These are phyloP conservation scores for Holotrichia oblita DNA, from an alignment of 1,140 invertebrate genomes.

Conservation along the genomic window DNA sequence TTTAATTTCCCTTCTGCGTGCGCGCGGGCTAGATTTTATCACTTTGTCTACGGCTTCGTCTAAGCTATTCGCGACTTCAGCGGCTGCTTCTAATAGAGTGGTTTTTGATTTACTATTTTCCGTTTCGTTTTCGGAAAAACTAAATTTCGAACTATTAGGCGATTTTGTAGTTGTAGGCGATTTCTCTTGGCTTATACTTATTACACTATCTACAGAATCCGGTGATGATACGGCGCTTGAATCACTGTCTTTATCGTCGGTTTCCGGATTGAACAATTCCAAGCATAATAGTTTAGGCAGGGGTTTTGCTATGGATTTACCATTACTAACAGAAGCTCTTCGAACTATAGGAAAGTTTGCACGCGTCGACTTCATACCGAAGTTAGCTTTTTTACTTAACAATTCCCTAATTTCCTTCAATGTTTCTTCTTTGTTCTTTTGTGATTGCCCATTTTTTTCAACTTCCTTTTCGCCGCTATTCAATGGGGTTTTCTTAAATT, in stretches of 20 bases:
- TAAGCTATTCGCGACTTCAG: slow-evolving; percentile 71
- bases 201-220: slow-evolving; percentile 85
- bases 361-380: slow-evolving; percentile 63
- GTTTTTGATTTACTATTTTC: not conserved
- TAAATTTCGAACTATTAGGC: slow-evolving; percentile 47
- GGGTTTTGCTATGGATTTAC: slow-evolving; percentile 64
- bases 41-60: slow-evolving; percentile 74
- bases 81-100: slow-evolving; percentile 69
- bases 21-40: slow-evolving; percentile 65
- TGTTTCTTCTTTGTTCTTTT: slow-evolving; percentile 64
- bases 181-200: slow-evolving; percentile 66
- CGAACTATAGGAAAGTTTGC: slow-evolving; percentile 66
- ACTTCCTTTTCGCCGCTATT: slow-evolving; percentile 52
- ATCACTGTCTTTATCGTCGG: slow-evolving; percentile 89
- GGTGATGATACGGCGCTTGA: slow-evolving; percentile 87
- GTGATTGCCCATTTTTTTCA: slow-evolving; percentile 54
- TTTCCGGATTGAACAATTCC: slow-evolving; percentile 90
- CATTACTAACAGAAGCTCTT: slow-evolving; percentile 64
- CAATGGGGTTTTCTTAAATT: slow-evolving; percentile 56
- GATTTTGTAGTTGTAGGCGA: slow-evolving; percentile 31
- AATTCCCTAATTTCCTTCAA: slow-evolving; percentile 76
- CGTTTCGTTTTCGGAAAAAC: slow-evolving; percentile 48
- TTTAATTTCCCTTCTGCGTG: slow-evolving; percentile 65
- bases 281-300: slow-evolving; percentile 79
- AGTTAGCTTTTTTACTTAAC: slow-evolving; percentile 69